Conservation (phyloP, 2,888 invertebrate species). For the Stenurella melanura region DNA sequence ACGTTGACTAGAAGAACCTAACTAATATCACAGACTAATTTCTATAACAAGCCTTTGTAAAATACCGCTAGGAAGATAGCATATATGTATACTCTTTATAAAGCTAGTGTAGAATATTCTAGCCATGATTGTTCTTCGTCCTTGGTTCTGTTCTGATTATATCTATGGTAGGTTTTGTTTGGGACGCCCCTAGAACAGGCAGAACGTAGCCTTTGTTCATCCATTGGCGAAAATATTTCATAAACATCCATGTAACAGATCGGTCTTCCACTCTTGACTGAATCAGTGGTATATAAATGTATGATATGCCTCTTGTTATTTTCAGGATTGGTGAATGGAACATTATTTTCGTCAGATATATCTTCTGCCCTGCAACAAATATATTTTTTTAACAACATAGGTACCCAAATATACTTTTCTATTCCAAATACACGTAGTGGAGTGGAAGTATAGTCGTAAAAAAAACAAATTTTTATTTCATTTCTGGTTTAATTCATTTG, state of each 20-base stretch:
- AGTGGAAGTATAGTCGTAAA: too few relatives aligned
- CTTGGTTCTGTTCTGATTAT: constrained; percentile 32
- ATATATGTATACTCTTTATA: constrained; percentile 8
- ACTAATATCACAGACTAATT: constrained; percentile 33
- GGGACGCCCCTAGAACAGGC: constrained; percentile 55
- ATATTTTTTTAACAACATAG: not conserved
- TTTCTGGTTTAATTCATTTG: too few relatives aligned
- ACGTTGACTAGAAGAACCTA: constrained; percentile 27
- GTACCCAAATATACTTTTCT: too few relatives aligned
- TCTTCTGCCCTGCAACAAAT: constrained; percentile 26
- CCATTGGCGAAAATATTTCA: constrained; percentile 55
- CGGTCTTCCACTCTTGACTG: constrained; percentile 53
- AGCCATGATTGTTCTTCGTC: constrained; percentile 34
- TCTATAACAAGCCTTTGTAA: not conserved
- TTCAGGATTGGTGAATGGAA: not conserved
- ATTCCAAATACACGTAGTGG: too few relatives aligned
- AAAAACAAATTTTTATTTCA: too few relatives aligned
- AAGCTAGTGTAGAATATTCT: constrained; percentile 42
- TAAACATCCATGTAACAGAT: constrained; percentile 62
- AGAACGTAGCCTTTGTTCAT: constrained; percentile 56
- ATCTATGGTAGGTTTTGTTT: constrained; percentile 49
- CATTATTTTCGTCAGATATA: constrained; percentile 3
- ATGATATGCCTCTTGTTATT: constrained; percentile 58
- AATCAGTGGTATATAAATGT: constrained; percentile 57
- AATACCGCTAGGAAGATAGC: not conserved